phyloP scores from a whole-genome alignment of 2,888 invertebrate genomes.

The Galerucella pusilla region DNA sequence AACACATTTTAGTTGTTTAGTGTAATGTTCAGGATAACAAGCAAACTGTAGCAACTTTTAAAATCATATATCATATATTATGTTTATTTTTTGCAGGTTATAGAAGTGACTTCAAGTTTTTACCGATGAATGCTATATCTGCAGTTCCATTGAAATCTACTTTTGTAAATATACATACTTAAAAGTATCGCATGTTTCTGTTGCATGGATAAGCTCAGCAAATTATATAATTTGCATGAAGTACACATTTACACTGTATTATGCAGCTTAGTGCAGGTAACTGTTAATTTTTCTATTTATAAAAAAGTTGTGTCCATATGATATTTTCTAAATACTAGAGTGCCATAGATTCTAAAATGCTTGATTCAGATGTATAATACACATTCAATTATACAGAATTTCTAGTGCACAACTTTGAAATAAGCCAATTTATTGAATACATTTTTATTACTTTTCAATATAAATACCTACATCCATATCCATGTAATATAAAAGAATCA shows the following conservation, averaged over 20 bases:
- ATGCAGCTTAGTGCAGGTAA: slow-evolving; percentile 45
- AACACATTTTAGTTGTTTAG: too few relatives aligned
- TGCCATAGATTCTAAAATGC: neutral
- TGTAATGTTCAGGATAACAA: neutral
- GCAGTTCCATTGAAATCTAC: slow-evolving; percentile 34
- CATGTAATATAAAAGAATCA: too few relatives aligned
- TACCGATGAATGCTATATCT: slow-evolving; percentile 39
- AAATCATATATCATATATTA: neutral
- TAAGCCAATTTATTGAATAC: too few relatives aligned
- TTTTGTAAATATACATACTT: slow-evolving; percentile 41
- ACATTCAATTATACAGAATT: too few relatives aligned
- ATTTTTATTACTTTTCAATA: too few relatives aligned
- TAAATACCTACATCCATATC: too few relatives aligned
- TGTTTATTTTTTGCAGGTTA: slow-evolving; percentile 26
- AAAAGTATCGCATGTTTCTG: slow-evolving; percentile 41
- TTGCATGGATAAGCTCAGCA: slow-evolving; percentile 46
- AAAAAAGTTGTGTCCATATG: neutral
- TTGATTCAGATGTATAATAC: too few relatives aligned
- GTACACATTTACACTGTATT: slow-evolving; percentile 40
- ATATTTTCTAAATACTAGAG: neutral
- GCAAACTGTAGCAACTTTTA: neutral
- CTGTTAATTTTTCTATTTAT: slow-evolving; percentile 10
- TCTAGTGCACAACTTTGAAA: too few relatives aligned
- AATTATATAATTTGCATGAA: slow-evolving; percentile 46
- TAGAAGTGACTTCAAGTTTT: slow-evolving; percentile 7